Percentiles rank a stretch among this genome's conserved stretches.
Conservation (phyloP, 2,888 invertebrate species). For the Norana najaformis region DNA sequence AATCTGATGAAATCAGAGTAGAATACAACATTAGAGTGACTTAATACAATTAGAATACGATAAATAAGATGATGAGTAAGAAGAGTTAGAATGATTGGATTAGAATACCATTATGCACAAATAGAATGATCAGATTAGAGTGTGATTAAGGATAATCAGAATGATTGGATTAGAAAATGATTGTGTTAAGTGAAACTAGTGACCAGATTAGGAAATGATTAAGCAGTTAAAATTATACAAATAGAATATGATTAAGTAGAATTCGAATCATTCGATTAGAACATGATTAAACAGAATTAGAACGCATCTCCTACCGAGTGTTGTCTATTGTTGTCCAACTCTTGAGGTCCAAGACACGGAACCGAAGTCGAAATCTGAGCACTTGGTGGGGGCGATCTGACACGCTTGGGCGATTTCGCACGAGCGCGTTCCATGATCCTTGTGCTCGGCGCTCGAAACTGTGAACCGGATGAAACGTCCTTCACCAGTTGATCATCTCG, state of each 20-base stretch:
- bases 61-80: too few relatives aligned
- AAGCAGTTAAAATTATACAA: too few relatives aligned
- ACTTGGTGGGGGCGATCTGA: conserved; percentile 52
- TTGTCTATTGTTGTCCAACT: neutral
- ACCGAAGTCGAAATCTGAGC: neutral
- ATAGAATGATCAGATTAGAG: too few relatives aligned
- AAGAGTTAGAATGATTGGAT: too few relatives aligned
- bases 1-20: too few relatives aligned
- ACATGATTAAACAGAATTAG: neutral
- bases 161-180: neutral
- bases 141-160: neutral
- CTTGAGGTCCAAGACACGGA: neutral
- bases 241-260: too few relatives aligned
- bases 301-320: conserved; percentile 17
- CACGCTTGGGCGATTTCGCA: conserved; percentile 51
- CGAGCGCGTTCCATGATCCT: conserved; percentile 56
- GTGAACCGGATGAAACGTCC: neutral
- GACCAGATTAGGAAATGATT: too few relatives aligned
- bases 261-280: too few relatives aligned
- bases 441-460: conserved; percentile 52
- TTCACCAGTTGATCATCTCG: neutral
- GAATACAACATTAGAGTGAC: too few relatives aligned
- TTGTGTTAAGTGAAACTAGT: too few relatives aligned
- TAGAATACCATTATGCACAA: too few relatives aligned
- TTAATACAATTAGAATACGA: too few relatives aligned